phyloP scores from a whole-genome alignment of 2,888 invertebrate species.

The Platycheirus albimanus region DNA sequence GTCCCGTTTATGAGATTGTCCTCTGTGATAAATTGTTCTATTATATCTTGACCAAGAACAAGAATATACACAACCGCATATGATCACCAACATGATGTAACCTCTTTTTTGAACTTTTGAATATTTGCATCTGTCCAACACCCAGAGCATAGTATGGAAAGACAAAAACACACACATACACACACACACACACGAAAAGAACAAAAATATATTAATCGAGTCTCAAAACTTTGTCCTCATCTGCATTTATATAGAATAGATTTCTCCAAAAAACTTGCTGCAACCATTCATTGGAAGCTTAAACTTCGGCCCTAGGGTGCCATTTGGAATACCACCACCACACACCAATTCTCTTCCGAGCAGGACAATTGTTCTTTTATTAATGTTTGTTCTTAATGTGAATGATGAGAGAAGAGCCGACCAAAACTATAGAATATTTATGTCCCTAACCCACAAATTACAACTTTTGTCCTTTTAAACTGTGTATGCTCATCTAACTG shows the following conservation, averaged over 20 bases:
- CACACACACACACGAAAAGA: neutral
- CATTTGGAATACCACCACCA: constrained; percentile 67
- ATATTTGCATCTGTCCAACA: constrained; percentile 70
- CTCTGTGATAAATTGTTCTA: constrained; percentile 43
- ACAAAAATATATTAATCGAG: constrained; percentile 59
- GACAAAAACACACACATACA: no score
- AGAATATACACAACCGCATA: constrained; percentile 58
- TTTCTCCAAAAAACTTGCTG: constrained; percentile 18
- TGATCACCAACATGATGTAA: constrained; percentile 60
- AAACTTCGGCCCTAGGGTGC: constrained; percentile 62
- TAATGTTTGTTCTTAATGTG: constrained; percentile 69
- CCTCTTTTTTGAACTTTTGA: constrained; percentile 51
- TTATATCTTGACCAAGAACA: constrained; percentile 38
- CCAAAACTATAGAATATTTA: constrained; percentile 39
- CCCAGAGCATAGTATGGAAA: no score
- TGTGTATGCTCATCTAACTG: no score
- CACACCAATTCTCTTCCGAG: no score
- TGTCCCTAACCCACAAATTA: constrained; percentile 54
- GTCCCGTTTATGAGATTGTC: constrained; percentile 31
- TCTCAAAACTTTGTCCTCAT: constrained; percentile 69
- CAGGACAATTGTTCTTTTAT: constrained; percentile 69
- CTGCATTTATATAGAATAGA: constrained; percentile 25
- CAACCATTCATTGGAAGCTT: constrained; percentile 55
- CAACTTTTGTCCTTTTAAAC: constrained; percentile 58
- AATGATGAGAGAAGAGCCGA: constrained; percentile 46